Conservation (phyloP, 2,888 invertebrate species). For the Hypselothyrea guttata region DNA sequence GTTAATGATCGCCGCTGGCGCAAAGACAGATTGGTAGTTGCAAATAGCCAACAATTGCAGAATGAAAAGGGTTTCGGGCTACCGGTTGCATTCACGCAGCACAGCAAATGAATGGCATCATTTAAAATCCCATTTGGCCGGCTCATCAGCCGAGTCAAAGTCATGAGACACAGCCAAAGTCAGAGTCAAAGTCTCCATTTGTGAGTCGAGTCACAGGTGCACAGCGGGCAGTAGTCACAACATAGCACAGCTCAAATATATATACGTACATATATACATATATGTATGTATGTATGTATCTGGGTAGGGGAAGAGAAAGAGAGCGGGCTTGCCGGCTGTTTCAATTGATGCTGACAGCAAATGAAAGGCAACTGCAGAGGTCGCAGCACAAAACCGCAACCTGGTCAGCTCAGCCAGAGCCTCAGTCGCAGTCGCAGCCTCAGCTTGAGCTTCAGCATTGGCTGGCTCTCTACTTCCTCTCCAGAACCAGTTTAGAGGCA, state of each 20-base stretch:
- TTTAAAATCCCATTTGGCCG: slow-evolving; percentile 78
- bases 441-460: slow-evolving; percentile 18
- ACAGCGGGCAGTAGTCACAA: slow-evolving; percentile 73
- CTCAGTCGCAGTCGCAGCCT: slow-evolving; percentile 1
- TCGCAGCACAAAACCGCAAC: slow-evolving; percentile 36
- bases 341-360: slow-evolving; percentile 77
- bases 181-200: slow-evolving; percentile 27
- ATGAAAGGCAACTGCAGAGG: slow-evolving; percentile 65
- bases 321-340: slow-evolving; percentile 45
- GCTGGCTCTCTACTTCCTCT: slow-evolving; percentile 55
- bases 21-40: slow-evolving; percentile 12
- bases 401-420: slow-evolving; percentile 25
- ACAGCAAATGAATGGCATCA: slow-evolving; percentile 80
- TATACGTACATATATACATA: slow-evolving; percentile 30
- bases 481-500: slow-evolving; percentile 61
- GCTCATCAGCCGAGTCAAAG: slow-evolving; percentile 45
- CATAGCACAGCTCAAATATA: slow-evolving; percentile 69
- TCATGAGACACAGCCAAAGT: slow-evolving; percentile 28
- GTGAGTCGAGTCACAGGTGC: slow-evolving; percentile 67
- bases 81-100: slow-evolving; percentile 59
- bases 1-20: slow-evolving; percentile 62
- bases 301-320: neutral
- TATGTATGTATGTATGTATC: too few relatives aligned
- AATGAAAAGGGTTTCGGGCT: slow-evolving; percentile 44
- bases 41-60: slow-evolving; percentile 61